Conservation (phyloP, 2,113 vertebrate species). For the Morphnarchus princeps region DNA sequence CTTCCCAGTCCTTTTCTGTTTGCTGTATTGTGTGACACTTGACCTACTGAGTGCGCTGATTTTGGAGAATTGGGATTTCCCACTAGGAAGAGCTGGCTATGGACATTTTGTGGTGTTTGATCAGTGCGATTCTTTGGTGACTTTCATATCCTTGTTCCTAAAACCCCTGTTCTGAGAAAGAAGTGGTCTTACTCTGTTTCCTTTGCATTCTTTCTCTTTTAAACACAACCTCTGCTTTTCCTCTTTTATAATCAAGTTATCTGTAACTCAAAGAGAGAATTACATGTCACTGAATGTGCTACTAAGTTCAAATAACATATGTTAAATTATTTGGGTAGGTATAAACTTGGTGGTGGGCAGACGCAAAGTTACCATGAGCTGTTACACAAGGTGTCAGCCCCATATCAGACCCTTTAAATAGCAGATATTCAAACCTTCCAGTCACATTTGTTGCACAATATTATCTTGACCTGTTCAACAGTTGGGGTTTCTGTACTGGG, state of each 20-base stretch:
- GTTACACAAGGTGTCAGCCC: not conserved
- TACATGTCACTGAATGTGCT: not conserved
- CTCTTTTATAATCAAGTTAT: not conserved
- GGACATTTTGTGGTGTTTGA: not conserved
- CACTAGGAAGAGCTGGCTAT: not conserved
- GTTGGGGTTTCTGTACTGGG: not conserved
- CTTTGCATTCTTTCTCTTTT: not conserved
- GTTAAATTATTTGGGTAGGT: not conserved
- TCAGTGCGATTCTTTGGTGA: not conserved
- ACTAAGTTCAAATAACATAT: not conserved
- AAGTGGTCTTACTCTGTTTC: not conserved
- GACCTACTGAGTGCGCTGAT: fast-evolving
- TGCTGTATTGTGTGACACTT: not conserved
- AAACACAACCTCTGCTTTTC: not conserved
- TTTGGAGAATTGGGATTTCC: not conserved
- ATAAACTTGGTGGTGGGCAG: not conserved
- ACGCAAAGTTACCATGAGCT: not conserved
- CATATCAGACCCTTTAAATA: not conserved
- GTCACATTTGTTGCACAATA: not conserved
- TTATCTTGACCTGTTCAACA: not conserved
- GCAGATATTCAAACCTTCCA: not conserved
- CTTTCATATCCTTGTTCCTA: not conserved
- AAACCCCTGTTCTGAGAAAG: not conserved
- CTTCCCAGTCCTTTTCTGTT: not conserved
- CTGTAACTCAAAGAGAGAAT: not conserved